These are phyloP conservation scores for Vespertilio murinus DNA, from an alignment of 2,797 vertebrate genomes.

Conservation along the genomic window DNA sequence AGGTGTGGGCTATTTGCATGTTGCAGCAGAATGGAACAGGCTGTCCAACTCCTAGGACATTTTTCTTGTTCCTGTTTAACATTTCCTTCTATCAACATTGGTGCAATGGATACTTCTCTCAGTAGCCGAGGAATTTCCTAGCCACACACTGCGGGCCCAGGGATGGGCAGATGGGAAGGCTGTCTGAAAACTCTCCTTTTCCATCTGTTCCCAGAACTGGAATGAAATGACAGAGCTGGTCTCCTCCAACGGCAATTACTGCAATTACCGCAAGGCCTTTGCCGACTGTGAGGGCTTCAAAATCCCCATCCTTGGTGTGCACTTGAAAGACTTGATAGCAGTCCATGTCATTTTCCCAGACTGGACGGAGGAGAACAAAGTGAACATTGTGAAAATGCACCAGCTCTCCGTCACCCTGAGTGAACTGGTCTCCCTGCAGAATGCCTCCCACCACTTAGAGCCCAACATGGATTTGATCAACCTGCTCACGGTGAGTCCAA, in stretches of 20 bases:
- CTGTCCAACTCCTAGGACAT: neutral
- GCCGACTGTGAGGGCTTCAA: conserved; percentile 93
- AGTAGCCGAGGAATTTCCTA: conserved; percentile 43
- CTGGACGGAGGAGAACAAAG: conserved; percentile 91
- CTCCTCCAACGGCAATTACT: conserved; percentile 97
- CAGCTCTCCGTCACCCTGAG: conserved; percentile 96
- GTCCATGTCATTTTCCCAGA: conserved; percentile 96
- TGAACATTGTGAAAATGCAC: conserved; percentile 98
- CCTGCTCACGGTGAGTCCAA: conserved; percentile 91
- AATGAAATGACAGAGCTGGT: conserved; percentile 97
- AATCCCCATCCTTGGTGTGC: conserved; percentile 97
- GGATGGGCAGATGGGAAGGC: neutral
- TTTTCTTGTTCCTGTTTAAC: conserved; percentile 21
- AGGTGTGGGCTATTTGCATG: neutral
- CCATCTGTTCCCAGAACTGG: conserved; percentile 90
- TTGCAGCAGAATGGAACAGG: neutral
- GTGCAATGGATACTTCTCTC: neutral
- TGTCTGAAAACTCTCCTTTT: conserved; percentile 53
- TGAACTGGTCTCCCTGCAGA: conserved; percentile 95
- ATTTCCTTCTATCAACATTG: neutral
- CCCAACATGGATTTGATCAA: conserved; percentile 98
- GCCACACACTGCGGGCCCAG: neutral
- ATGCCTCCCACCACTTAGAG: conserved; percentile 91
- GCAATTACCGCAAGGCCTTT: conserved; percentile 95
- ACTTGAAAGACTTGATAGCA: conserved; percentile 97